phyloP scores from a whole-genome alignment of 2,113 vertebrate species.

The Neodon shergylaensis region DNA sequence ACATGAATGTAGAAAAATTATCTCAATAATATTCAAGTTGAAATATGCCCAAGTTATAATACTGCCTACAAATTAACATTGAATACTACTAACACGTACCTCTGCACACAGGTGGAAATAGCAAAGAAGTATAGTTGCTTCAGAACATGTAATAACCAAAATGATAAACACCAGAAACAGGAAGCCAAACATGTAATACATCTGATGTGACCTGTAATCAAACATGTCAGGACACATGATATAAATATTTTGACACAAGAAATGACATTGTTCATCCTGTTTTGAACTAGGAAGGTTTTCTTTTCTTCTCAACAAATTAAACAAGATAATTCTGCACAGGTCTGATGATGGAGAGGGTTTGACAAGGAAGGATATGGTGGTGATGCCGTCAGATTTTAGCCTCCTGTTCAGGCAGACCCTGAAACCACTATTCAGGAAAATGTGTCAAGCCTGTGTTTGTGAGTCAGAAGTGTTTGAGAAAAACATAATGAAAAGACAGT shows the following conservation, averaged over 20 bases:
- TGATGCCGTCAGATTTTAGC: background rate
- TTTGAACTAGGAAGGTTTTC: slow-evolving; percentile 24
- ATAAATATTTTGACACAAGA: slow-evolving; percentile 30
- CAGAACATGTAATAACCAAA: slow-evolving; percentile 98
- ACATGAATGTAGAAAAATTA: background rate
- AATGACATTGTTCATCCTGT: background rate
- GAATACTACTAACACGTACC: slow-evolving; percentile 85
- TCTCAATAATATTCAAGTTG: slow-evolving; percentile 1
- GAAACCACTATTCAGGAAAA: background rate
- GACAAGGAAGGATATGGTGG: background rate
- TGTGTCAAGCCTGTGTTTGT: background rate
- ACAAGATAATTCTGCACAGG: background rate
- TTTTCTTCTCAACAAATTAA: background rate
- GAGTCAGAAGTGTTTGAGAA: background rate
- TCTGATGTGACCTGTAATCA: slow-evolving; percentile 96
- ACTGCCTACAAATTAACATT: background rate
- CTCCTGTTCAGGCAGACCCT: background rate
- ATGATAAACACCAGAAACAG: slow-evolving; percentile 99
- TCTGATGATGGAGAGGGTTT: background rate
- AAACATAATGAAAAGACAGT: background rate
- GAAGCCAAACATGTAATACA: slow-evolving; percentile 99
- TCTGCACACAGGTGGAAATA: slow-evolving; percentile 99
- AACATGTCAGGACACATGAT: slow-evolving; percentile 28
- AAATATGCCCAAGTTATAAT: background rate
- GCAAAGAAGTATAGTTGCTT: slow-evolving; percentile 98